Evolutionary conservation across 2,797 vertebrate genomes (phyloP).

Genomic region (Halcyon smyrnensis): DNA sequence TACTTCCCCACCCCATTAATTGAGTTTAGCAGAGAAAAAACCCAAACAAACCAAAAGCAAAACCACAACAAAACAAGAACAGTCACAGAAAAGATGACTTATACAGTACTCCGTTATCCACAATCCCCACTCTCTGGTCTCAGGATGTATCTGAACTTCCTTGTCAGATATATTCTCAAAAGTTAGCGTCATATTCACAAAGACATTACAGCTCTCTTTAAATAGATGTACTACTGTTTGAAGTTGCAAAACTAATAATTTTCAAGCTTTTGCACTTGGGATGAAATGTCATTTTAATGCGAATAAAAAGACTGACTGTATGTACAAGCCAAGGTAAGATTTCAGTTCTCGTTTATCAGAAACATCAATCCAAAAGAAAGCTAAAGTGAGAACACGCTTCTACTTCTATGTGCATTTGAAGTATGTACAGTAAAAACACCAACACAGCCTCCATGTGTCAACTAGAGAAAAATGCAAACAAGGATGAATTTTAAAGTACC

Average conservation of each 20-base stretch:
- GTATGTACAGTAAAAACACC: slow-evolving; percentile 77
- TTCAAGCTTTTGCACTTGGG: slow-evolving; percentile 78
- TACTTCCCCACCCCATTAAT: slow-evolving; percentile 43
- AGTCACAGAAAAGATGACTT: slow-evolving; percentile 41
- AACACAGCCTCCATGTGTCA: slow-evolving; percentile 74
- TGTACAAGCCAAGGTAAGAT: slow-evolving; percentile 84
- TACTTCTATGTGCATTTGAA: slow-evolving; percentile 77
- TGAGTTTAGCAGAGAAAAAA: slow-evolving; percentile 13
- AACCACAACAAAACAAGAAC: not conserved
- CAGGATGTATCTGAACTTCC: slow-evolving; percentile 59
- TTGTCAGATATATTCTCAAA: slow-evolving; percentile 51
- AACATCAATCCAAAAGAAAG: slow-evolving; percentile 79
- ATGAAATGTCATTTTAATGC: slow-evolving; percentile 80
- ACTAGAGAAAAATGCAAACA: slow-evolving; percentile 68
- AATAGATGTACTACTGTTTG: slow-evolving; percentile 72
- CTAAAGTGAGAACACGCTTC: slow-evolving; percentile 76
- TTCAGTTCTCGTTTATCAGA: slow-evolving; percentile 78
- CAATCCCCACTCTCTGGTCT: slow-evolving; percentile 53
- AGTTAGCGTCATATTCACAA: slow-evolving; percentile 63
- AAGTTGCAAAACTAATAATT: slow-evolving; percentile 78
- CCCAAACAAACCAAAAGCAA: no score
- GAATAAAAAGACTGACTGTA: slow-evolving; percentile 81
- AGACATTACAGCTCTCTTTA: slow-evolving; percentile 68
- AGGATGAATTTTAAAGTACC: slow-evolving; percentile 62
- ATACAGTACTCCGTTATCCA: slow-evolving; percentile 54